A percentile compares a stretch with the other conserved stretches of the same genome.
Conservation (phyloP, 2,797 vertebrate genomes). For the Melanotaenia nigrans region DNA sequence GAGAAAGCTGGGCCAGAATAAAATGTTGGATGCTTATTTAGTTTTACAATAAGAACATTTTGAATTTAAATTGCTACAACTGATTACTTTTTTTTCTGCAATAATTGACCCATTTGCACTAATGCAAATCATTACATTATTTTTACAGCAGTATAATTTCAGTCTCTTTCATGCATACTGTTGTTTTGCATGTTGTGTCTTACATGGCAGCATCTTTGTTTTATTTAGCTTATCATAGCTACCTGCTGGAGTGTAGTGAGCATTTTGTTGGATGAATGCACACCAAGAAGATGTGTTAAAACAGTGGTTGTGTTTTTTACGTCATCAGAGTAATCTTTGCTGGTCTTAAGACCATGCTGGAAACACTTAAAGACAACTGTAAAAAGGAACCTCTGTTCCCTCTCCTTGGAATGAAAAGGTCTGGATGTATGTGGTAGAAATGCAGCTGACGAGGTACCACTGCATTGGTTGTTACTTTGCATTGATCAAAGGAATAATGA, state of each 20-base stretch:
- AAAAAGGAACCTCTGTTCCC: neutral
- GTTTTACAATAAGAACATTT: neutral
- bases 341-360: neutral
- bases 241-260: neutral
- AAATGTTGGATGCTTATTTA: too few species aligned
- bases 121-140: neutral
- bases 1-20: neutral
- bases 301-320: too few species aligned
- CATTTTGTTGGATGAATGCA: neutral
- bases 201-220: neutral
- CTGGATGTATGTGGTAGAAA: constrained; percentile 1
- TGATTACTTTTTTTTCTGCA: neutral
- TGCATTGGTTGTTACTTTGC: neutral
- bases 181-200: neutral
- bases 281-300: neutral
- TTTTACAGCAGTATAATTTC: neutral
- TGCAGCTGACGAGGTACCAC: neutral
- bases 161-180: neutral
- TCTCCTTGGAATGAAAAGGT: neutral
- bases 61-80: neutral
- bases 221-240: neutral
- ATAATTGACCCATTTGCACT: neutral
- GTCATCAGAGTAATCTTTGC: neutral
- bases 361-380: neutral
- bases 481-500: constrained; percentile 5